Percentiles rank a stretch among this genome's conserved stretches.
Conservation (phyloP, 2,888 invertebrate genomes). For the Lampropteryx suffumata region DNA sequence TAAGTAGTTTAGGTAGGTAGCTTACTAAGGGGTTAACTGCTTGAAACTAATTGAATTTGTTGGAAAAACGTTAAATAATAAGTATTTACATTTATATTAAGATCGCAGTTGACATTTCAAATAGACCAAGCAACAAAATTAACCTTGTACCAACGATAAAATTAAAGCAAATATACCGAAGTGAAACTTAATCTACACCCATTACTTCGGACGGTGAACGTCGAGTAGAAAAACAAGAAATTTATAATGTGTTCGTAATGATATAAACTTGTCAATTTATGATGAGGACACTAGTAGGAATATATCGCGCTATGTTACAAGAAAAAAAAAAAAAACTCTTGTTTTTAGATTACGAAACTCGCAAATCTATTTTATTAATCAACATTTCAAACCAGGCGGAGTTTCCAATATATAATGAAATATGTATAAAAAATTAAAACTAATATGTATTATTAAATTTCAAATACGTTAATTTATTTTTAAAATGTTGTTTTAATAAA, state of each 20-base stretch:
- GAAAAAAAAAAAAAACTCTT: slow-evolving; percentile 31
- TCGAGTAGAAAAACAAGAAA: slow-evolving; percentile 34
- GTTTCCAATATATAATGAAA: no score
- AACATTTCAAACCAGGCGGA: no score
- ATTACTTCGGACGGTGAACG: slow-evolving; percentile 27
- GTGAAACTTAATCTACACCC: slow-evolving; percentile 36
- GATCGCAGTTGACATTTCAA: slow-evolving; percentile 9
- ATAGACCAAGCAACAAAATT: slow-evolving; percentile 21
- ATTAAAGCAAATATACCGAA: slow-evolving; percentile 32
- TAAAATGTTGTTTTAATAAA: no score
- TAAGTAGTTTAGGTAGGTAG: no score
- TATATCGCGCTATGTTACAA: slow-evolving; percentile 19
- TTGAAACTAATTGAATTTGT: no score
- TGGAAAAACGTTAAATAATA: neutral
- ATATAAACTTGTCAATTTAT: slow-evolving; percentile 42
- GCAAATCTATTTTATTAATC: no score
- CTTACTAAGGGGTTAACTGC: no score
- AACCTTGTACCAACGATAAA: slow-evolving; percentile 28
- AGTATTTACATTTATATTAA: no score
- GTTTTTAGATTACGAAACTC: slow-evolving; percentile 27
- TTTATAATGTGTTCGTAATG: slow-evolving; percentile 34
- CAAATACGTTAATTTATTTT: no score
- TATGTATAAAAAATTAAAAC: no score
- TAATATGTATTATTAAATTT: no score
- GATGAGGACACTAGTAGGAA: slow-evolving; percentile 34